A percentile compares a stretch with the other conserved stretches of the same genome.
Conservation (phyloP, 2,797 vertebrate genomes). For the Pelobates cultripes region DNA sequence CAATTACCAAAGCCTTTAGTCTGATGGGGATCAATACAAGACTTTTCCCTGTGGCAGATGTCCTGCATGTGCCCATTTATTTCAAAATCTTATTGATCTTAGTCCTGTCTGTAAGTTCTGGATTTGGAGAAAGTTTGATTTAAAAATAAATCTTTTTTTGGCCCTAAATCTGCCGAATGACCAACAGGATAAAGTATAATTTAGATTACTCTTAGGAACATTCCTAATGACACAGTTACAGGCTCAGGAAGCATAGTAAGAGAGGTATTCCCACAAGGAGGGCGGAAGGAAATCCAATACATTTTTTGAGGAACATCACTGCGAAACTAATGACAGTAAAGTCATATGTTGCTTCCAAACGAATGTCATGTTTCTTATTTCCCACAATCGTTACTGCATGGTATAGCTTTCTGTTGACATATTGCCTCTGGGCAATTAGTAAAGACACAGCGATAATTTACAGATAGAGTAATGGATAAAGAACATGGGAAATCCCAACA, state of each 20-base stretch:
- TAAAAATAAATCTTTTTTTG: too few species aligned
- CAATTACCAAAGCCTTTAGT: too few species aligned
- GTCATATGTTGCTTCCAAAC: background rate
- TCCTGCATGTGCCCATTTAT: too few species aligned
- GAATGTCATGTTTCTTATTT: background rate
- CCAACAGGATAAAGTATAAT: background rate
- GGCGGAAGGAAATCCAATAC: background rate
- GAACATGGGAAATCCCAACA: too few species aligned
- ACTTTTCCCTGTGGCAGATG: too few species aligned
- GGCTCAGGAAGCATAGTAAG: background rate
- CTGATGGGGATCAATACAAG: too few species aligned
- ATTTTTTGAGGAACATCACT: background rate
- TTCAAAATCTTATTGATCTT: too few species aligned
- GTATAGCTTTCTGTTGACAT: background rate
- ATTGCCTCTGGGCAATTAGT: background rate
- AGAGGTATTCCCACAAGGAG: background rate
- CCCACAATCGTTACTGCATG: conserved; percentile 18
- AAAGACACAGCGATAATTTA: background rate
- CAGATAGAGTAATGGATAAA: too few species aligned
- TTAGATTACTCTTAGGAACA: background rate
- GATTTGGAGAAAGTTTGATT: too few species aligned
- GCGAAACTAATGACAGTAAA: background rate
- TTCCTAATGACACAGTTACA: background rate
- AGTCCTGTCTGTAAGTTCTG: too few species aligned
- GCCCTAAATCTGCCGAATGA: too few species aligned